A percentile compares a stretch with the other conserved stretches of the same genome.
Evolutionary conservation across 2,888 invertebrate species (phyloP).

Genomic region (Ichneumoninae sp.): DNA sequence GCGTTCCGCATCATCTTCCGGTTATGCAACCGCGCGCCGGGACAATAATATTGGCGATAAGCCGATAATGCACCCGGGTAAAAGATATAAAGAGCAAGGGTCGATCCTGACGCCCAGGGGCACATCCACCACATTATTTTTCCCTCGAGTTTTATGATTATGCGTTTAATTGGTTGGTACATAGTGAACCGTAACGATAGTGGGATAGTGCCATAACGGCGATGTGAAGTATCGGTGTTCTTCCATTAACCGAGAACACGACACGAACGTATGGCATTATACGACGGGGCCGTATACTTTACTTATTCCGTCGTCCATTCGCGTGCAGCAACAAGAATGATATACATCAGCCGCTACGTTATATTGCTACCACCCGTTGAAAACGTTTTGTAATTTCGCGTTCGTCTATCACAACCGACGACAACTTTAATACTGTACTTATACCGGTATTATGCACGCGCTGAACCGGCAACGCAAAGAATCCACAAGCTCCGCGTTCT

Average conservation of each 20-base stretch:
- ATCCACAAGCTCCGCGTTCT: neutral
- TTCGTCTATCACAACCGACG: constrained; percentile 4
- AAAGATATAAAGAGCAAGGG: constrained; percentile 61
- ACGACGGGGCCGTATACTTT: constrained; percentile 36
- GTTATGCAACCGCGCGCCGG: constrained; percentile 9
- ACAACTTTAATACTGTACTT: constrained; percentile 10
- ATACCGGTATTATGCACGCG: constrained; percentile 5
- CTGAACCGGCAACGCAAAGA: neutral
- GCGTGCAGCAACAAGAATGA: constrained; percentile 13
- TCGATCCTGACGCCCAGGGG: constrained; percentile 43
- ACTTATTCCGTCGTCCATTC: constrained; percentile 22
- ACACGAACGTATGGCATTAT: constrained; percentile 37
- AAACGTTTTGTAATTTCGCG: constrained; percentile 20
- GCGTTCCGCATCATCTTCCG: neutral
- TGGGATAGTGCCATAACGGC: neutral
- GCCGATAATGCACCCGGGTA: constrained; percentile 9
- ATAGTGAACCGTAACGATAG: constrained; percentile 36
- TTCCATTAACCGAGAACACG: constrained; percentile 45
- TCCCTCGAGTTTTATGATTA: constrained; percentile 49
- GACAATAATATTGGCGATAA: constrained; percentile 50
- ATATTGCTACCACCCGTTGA: constrained; percentile 25
- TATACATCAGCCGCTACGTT: constrained; percentile 6
- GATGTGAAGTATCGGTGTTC: constrained; percentile 38
- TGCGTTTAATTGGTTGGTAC: constrained; percentile 60
- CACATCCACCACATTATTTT: constrained; percentile 17